phyloP scores from a whole-genome alignment of 2,797 vertebrate species.

The Knipowitschia caucasica region DNA sequence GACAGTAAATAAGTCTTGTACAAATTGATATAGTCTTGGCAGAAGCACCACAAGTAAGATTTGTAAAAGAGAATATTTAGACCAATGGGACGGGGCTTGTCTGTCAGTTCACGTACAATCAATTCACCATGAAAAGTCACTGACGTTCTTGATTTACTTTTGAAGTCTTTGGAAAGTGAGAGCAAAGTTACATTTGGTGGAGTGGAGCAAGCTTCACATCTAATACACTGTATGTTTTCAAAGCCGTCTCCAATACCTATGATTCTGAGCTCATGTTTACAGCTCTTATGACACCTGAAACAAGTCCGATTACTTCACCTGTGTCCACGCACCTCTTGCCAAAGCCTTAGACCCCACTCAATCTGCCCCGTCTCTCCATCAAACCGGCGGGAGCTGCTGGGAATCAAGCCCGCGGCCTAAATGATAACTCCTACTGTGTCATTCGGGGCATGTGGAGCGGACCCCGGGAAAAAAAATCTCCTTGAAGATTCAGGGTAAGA shows the following conservation, averaged over 20 bases:
- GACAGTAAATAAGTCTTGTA: too few species aligned
- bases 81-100: too few species aligned
- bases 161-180: too few species aligned
- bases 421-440: slow-evolving; percentile 83
- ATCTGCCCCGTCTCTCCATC: slow-evolving; percentile 26
- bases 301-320: slow-evolving; percentile 21
- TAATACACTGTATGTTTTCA: neutral
- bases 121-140: too few species aligned
- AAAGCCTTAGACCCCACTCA: slow-evolving; percentile 42
- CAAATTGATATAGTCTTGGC: too few species aligned
- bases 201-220: too few species aligned
- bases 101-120: too few species aligned
- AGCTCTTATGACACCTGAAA: slow-evolving; percentile 35
- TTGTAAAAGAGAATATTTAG: too few species aligned
- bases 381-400: slow-evolving; percentile 32
- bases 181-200: too few species aligned
- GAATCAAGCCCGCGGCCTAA: slow-evolving; percentile 73
- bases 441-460: slow-evolving; percentile 80
- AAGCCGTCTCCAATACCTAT: slow-evolving; percentile 5
- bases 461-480: slow-evolving; percentile 88
- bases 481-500: slow-evolving; percentile 89
- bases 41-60: too few species aligned
- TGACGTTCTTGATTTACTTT: too few species aligned
- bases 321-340: slow-evolving; percentile 29
- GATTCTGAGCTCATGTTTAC: slow-evolving; percentile 14